Evolutionary conservation across 2,797 vertebrate genomes (phyloP), one percentile per base, ranked within the genome.

Genomic region (Rhodeus uyekii): DNA sequence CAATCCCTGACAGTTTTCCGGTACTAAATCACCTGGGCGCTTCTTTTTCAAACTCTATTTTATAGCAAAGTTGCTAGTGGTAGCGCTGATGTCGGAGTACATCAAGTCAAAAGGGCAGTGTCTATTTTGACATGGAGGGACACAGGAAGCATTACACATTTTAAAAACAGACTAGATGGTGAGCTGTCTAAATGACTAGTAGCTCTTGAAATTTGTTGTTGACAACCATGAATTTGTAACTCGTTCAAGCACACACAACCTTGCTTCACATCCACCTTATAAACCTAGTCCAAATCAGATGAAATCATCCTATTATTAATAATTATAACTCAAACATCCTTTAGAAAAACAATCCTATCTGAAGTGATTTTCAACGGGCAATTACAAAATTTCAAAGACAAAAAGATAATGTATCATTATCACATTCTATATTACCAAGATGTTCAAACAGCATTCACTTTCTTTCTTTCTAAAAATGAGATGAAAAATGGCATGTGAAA

Each of bases 11-110:
- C 83, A 84, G 83, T 81, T 89, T 90, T 91, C 88, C 89, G 83
- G 76, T 63, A 63, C 80, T 91, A 90, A 90, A 91, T 91, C 88
- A 89, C 76, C 46, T 10, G 71, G 60, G 82, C 64, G 72, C 75
- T 68, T 82, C 65, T 67, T 73, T 71, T 60, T 78, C 76, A 8
- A 27, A 44, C 85, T 84, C 46, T 27, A 69, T 83, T 84, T 76
- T 68, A 77, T 44, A 61, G 32, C 67, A 84, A 55, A 77, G 82
- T 81, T 78, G 65, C 69, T 79, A 72, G 8, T 48, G 39, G 74
- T 48, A 61, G 58, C 58, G 68, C 65, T 50, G 22, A 19, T 8
- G 55, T 48, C 48, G 42, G 75, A 32, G 38, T 5, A 36, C 4
- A 77, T 75, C 82, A 77, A 44, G 77, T 84, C 18, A 64, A 84